Evolutionary conservation across 2,888 invertebrate genomes (phyloP), one percentile per base, ranked within the genome.

Genomic region (Prenolepis imparis): DNA sequence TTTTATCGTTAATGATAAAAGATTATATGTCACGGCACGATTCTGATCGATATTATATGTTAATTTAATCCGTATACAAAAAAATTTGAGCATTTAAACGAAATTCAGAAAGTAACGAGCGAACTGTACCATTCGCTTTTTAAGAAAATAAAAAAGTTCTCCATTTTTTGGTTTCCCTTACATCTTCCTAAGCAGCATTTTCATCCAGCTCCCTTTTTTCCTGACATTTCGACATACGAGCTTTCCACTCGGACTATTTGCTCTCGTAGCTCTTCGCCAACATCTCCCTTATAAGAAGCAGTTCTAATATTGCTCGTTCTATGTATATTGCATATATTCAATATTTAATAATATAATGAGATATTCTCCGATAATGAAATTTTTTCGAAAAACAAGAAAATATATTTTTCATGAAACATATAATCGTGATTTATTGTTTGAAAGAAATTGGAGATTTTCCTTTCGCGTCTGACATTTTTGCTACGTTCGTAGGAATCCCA

Each of bases 341-440:
- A 80, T 59, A 52, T 77, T 77, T 55, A 55, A n/a, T 64, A 66
- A 75, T 3, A 28, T 28, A 41, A 67, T 67, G 5, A 32, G 28
- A 57, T 12, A 9, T 24, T 66, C 9, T 48, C 1, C 39, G 6
- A 55, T 12, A 39, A 52, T 41, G 15, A 41, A 57, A 28, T 72
- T 59, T 78, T 78, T 8, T 6, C 18, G 12, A 18, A 36, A 72
- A 59, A 28, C 68, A 68, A 24, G 18, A 9, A n/a, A 18, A 44
- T 78, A 70, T 59, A 57, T 57, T 78, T 78, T 70, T 57, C 67
- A 68, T 28, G 32, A 1, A 41, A 59, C 32, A 21, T 21, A 24
- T 32, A 39, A 70, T 72, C 44, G 36, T 80, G 72, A 80, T 80
- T 72, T 80, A 72, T 44, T n/a, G 36, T 72, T 36, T 21, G 72